Evolutionary conservation across 2,888 invertebrate species (phyloP), one percentile per base, ranked within the genome.

Genomic region (Pemphredon lugubris): DNA sequence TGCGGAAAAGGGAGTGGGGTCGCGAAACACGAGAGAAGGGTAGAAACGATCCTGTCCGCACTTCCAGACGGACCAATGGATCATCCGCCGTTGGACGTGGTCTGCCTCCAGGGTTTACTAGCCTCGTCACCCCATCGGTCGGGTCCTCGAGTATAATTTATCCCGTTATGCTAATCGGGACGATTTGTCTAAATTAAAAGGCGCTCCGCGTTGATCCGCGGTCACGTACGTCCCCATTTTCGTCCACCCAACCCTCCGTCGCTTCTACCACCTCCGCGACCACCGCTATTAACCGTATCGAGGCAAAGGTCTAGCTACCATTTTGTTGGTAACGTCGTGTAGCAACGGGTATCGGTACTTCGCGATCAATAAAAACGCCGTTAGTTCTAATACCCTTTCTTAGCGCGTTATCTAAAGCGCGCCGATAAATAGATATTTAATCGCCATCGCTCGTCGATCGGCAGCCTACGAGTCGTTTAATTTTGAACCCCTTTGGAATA

Each of bases 111-210:
- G 66, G 67, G 63, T 66, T 63, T 53, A 26, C 50, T 63, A 53
- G 63, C 50, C 81, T 82, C 73, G 84, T 85, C 86, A 83, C 82
- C 84, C 86, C 79, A 83, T 84, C 83, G 86, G 79, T 70, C 67
- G 60, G 71, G 73, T 79, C 64, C 77, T 76, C 68, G 70, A 75
- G 84, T 86, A 88, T 90, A 89, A 90, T 89, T 89, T 89, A 89
- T 90, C 87, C 89, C 88, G 89, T 90, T 89, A 90, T 90, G 90
- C 89, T 90, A 90, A 90, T 89, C 89, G 88, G 76, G 78, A 87
- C 89, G 87, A 90, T 90, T 90, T 89, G 89, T 90, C 90, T 89
- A 90, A 90, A 90, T 90, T 90, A 89, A 89, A 89, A 89, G 89
- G 87, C 80, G 80, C 79, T 80, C 75, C 77, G 45, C 60, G 75